Percentiles rank a stretch among this genome's conserved stretches.
Evolutionary conservation across 2,888 invertebrate species (phyloP).

Genomic region (Druceiella hillmani): DNA sequence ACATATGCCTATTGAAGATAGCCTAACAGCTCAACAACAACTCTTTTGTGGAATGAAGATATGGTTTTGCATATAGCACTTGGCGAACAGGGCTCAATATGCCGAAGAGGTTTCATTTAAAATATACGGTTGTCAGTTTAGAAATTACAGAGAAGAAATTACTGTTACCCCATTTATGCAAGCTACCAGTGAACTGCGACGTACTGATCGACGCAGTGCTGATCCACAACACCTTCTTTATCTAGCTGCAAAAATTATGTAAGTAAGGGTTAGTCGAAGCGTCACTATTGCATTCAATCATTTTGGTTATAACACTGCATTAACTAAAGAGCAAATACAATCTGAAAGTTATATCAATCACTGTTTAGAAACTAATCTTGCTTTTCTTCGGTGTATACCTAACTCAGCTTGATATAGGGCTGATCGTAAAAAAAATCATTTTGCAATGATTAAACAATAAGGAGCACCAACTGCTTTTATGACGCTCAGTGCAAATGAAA

Average conservation of each 20-base stretch:
- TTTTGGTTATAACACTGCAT: too few relatives aligned
- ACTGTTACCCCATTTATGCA: conserved; percentile 16
- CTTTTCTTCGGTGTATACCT: too few relatives aligned
- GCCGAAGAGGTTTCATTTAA: conserved; percentile 29
- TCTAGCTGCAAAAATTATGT: conserved; percentile 26
- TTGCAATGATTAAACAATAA: conserved; percentile 26
- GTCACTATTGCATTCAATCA: conserved; percentile 23
- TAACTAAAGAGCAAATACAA: too few relatives aligned
- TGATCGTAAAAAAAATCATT: too few relatives aligned
- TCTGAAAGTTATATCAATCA: too few relatives aligned
- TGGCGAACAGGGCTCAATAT: conserved; percentile 17
- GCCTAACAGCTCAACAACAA: conserved; percentile 3
- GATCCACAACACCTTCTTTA: conserved; percentile 28
- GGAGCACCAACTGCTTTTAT: conserved; percentile 28
- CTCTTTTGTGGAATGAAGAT: conserved; percentile 5
- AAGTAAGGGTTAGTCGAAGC: conserved; percentile 19
- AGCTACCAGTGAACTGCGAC: conserved; percentile 21
- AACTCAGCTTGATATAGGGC: too few relatives aligned
- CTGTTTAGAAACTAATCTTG: too few relatives aligned
- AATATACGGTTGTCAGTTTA: conserved; percentile 26
- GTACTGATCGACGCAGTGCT: conserved; percentile 25
- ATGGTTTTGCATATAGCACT: background rate
- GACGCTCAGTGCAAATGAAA: conserved; percentile 29
- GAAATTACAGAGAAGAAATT: conserved; percentile 20
- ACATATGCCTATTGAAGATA: conserved; percentile 1